These are phyloP conservation scores for Planococcus citri DNA, from an alignment of 1,140 invertebrate species.

Conservation along the genomic window DNA sequence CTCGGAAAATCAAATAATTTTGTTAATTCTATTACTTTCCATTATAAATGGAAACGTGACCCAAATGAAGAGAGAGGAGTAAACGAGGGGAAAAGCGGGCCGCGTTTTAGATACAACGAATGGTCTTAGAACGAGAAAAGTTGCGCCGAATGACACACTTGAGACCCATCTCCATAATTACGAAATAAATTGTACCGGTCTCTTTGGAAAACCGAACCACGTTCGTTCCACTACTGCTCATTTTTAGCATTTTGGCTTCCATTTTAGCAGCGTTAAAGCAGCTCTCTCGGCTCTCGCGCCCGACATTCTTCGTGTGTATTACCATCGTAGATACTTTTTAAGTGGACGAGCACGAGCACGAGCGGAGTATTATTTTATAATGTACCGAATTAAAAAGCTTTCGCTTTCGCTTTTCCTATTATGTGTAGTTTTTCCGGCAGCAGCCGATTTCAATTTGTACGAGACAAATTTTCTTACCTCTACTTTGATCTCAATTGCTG, in stretches of 20 bases:
- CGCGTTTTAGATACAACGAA: slow-evolving; percentile 12
- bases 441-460: no score
- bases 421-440: no score
- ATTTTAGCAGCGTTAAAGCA: neutral
- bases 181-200: slow-evolving; percentile 26
- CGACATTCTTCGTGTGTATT: neutral
- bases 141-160: slow-evolving; percentile 25
- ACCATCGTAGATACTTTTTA: neutral
- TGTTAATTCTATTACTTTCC: slow-evolving; percentile 27
- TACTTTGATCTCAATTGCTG: no score
- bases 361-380: no score
- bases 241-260: slow-evolving; percentile 6
- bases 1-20: slow-evolving; percentile 21
- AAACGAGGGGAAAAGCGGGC: neutral
- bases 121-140: slow-evolving; percentile 21
- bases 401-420: no score
- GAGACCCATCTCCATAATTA: slow-evolving; percentile 27
- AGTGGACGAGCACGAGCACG: neutral
- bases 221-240: slow-evolving; percentile 1
- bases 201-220: slow-evolving; percentile 22
- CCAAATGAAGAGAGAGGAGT: slow-evolving; percentile 11
- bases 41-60: slow-evolving; percentile 23
- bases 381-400: no score
- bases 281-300: no score
- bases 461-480: no score